A percentile compares a stretch with the other conserved stretches of the same genome.
phyloP scores from a whole-genome alignment of 2,797 vertebrate genomes.

The Chiroxiphia lanceolata region DNA sequence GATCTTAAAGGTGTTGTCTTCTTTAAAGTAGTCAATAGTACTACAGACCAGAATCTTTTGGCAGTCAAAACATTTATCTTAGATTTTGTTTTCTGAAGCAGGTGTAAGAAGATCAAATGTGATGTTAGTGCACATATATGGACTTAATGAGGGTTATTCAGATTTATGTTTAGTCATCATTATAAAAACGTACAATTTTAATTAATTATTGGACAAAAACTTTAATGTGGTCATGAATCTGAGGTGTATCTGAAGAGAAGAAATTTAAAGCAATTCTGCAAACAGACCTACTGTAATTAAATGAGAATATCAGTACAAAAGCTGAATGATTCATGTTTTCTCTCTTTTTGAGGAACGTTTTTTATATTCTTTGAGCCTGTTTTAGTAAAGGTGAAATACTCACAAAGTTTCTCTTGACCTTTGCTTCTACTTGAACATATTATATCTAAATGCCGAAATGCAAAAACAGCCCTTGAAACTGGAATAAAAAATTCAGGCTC shows the following conservation, averaged over 20 bases:
- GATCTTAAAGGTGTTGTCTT: background rate
- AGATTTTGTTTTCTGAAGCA: background rate
- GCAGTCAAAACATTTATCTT: background rate
- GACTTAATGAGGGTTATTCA: conserved; percentile 3
- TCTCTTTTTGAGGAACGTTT: background rate
- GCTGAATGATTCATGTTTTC: conserved; percentile 24
- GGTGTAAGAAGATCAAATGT: background rate
- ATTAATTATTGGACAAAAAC: conserved; percentile 2
- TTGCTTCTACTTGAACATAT: background rate
- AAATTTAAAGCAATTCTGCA: background rate
- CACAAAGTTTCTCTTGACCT: conserved; percentile 8
- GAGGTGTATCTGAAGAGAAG: background rate
- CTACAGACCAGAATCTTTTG: background rate
- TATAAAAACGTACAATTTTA: background rate
- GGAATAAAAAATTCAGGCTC: background rate
- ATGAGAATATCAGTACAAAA: background rate
- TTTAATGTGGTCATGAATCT: background rate
- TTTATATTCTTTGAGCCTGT: background rate
- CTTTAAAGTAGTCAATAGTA: background rate
- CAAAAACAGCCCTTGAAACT: background rate
- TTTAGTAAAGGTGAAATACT: background rate
- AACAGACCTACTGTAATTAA: background rate
- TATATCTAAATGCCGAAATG: background rate
- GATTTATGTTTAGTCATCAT: background rate
- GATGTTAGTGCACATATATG: background rate